Conservation (phyloP, 1,140 invertebrate species). For the Papilio polytes region DNA sequence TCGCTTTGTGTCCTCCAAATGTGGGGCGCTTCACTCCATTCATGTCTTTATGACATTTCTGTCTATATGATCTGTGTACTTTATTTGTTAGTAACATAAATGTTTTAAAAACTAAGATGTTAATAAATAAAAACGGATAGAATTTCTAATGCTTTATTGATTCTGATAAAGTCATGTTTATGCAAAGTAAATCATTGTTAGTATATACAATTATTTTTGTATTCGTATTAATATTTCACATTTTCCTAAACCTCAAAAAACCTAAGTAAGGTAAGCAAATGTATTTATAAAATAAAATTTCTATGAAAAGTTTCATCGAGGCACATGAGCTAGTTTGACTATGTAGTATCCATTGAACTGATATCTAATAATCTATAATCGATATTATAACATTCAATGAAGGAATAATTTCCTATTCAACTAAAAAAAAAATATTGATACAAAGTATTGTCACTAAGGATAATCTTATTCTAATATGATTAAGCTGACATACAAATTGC, state of each 20-base stretch:
- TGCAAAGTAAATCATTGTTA: background rate
- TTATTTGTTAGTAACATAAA: background rate
- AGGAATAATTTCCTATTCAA: background rate
- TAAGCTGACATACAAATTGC: conserved; percentile 36
- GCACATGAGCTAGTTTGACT: no score
- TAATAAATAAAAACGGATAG: background rate
- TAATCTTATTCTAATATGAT: conserved; percentile 40
- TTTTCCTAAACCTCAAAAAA: no score
- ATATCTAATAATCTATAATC: background rate
- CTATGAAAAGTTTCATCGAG: no score
- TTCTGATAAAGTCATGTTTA: background rate
- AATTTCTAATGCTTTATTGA: background rate
- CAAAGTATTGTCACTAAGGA: background rate
- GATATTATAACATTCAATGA: background rate
- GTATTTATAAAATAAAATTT: no score
- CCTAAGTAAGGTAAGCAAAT: no score
- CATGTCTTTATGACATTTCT: conserved; percentile 6
- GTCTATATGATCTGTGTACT: background rate
- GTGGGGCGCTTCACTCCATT: conserved; percentile 49
- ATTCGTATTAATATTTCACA: no score
- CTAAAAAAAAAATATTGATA: background rate
- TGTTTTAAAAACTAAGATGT: conserved; percentile 7
- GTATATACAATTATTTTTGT: no score
- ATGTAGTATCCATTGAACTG: background rate
- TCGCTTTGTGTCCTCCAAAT: conserved; percentile 52